Evolutionary conservation across 2,888 invertebrate genomes (phyloP), one percentile per base, ranked within the genome.

Genomic region (Nysson spinosus): DNA sequence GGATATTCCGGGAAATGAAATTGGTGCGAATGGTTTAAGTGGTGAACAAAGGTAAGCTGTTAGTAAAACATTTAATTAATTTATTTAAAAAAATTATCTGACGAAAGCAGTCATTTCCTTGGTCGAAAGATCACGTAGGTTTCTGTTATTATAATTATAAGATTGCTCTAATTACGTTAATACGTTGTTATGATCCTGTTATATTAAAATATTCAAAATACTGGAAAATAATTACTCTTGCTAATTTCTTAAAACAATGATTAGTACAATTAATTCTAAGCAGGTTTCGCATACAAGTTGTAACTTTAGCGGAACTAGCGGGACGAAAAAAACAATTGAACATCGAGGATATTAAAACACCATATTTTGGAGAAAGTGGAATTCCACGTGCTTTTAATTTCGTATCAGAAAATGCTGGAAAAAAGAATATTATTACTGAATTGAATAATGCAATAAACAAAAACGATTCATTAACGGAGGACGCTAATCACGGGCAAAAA

Each of bases 1-100:
- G 3, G 72, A 72, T 4, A 68, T 72, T n/a, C 68, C 63, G 16
- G 51, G 52, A 1, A 72, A 68, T 9, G 60, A 68, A 6, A 37
- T 49, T 0, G 47, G 66, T 5, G 55, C 46, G 1, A 68, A 56
- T 7, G 61, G 61, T 0, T 30, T 51, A 16, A 7, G 16, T 6
- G 68, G 56, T 3, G 32, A 51, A 28, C 40, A 26, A 17, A 61
- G 51, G 68, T 68, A n/a, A n/a, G n/a, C n/a, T n/a, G n/a, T n/a
- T n/a, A n/a, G n/a, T n/a, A n/a, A n/a, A n/a, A n/a, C n/a, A n/a
- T n/a, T n/a, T n/a, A n/a, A n/a, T n/a, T n/a, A n/a, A n/a, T n/a
- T n/a, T n/a, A n/a, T n/a, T n/a, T n/a, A n/a, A n/a, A n/a, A n/a
- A n/a, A n/a, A n/a, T n/a, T n/a, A n/a, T n/a, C n/a, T n/a, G n/a